Evolutionary conservation across 2,797 vertebrate species (phyloP).

Genomic region (Pangasius djambal): DNA sequence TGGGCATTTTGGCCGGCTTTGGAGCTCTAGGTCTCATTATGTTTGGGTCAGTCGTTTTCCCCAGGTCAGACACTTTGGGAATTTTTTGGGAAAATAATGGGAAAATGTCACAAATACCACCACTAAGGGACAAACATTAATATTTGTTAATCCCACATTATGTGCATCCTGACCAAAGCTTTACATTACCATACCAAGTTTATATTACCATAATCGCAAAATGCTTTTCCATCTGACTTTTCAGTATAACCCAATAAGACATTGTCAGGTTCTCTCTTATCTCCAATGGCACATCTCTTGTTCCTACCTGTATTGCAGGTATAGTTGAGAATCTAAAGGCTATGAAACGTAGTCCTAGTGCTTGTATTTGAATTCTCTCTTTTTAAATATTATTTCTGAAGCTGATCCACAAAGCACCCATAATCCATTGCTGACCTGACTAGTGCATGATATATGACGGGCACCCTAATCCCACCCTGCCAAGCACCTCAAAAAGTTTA

Average conservation of each 20-base stretch:
- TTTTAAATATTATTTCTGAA: neutral
- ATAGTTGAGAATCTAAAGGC: neutral
- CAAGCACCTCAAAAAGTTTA: neutral
- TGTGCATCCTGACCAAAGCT: neutral
- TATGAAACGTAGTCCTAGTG: neutral
- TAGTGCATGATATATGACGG: neutral
- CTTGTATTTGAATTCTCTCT: neutral
- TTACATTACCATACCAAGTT: neutral
- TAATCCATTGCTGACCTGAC: neutral
- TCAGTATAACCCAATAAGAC: neutral
- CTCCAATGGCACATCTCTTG: neutral
- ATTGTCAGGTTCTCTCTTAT: neutral
- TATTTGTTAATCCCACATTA: neutral
- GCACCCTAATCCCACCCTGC: neutral
- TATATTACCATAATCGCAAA: neutral
- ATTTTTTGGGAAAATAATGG: too few relatives aligned
- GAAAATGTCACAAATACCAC: neutral
- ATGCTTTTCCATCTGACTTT: neutral
- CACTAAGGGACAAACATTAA: neutral
- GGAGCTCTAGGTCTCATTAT: too few relatives aligned
- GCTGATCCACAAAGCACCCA: neutral
- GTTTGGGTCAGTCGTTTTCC: too few relatives aligned
- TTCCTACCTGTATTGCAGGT: neutral
- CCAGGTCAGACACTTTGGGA: too few relatives aligned
- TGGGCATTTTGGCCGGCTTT: too few relatives aligned